phyloP scores from a whole-genome alignment of 1,140 invertebrate genomes.

The Teleogryllus occipitalis region DNA sequence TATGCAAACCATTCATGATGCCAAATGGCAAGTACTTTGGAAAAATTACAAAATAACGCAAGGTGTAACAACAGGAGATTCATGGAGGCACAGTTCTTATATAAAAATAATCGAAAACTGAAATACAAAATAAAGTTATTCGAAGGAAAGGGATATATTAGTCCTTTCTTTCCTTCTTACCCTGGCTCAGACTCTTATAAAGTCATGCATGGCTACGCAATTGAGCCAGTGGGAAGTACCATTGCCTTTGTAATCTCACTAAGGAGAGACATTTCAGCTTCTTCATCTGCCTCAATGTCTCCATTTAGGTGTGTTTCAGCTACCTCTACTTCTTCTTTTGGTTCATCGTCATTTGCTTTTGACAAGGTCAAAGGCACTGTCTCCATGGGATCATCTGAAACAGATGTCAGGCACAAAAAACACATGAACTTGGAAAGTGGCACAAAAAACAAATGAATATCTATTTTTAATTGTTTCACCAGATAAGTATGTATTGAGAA shows the following conservation, averaged over 20 bases:
- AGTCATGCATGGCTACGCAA: not conserved
- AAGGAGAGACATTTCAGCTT: not conserved
- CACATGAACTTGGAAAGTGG: too few relatives aligned
- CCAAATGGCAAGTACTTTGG: not conserved
- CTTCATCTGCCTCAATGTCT: not conserved
- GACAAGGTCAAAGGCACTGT: not conserved
- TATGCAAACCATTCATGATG: not conserved
- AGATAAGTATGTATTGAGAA: too few relatives aligned
- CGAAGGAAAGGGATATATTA: not conserved
- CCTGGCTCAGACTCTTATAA: not conserved
- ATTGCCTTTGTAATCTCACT: slow-evolving; percentile 1
- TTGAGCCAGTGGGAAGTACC: not conserved
- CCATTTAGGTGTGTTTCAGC: not conserved
- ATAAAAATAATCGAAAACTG: not conserved
- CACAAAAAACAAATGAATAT: too few relatives aligned
- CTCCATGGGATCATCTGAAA: not conserved
- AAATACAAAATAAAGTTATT: not conserved
- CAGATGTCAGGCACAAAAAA: not conserved
- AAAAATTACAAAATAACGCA: not conserved
- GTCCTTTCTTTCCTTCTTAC: not conserved
- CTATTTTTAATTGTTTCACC: too few relatives aligned
- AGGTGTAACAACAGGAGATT: not conserved
- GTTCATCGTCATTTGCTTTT: not conserved
- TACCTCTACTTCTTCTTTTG: not conserved
- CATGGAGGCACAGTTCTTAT: not conserved